A percentile compares a stretch with the other conserved stretches of the same genome.
Evolutionary conservation across 1,140 invertebrate genomes (phyloP).

Genomic region (Drosophila insularis): DNA sequence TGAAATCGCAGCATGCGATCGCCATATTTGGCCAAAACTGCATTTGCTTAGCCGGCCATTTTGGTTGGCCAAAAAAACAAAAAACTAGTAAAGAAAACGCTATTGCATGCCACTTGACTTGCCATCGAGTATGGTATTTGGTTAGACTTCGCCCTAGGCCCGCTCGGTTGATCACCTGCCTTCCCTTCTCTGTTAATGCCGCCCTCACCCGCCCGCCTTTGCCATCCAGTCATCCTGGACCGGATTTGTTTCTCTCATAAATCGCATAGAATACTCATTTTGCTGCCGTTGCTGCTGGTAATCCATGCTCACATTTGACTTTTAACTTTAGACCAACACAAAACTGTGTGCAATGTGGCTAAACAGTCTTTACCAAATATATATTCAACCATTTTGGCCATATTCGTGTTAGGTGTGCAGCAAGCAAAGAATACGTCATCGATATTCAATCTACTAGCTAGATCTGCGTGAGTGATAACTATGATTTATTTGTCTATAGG

Average conservation of each 20-base stretch:
- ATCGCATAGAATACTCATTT: conserved; percentile 75
- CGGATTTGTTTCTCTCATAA: conserved; percentile 61
- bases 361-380: conserved; percentile 38
- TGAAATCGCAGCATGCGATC: conserved; percentile 72
- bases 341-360: conserved; percentile 69
- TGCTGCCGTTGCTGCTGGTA: conserved; percentile 51
- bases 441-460: conserved; percentile 23
- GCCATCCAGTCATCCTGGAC: conserved; percentile 32
- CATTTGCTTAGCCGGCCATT: conserved; percentile 67
- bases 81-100: conserved; percentile 27
- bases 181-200: not conserved
- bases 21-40: conserved; percentile 78
- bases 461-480: conserved; percentile 46
- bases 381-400: conserved; percentile 65
- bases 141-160: conserved; percentile 77
- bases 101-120: conserved; percentile 78
- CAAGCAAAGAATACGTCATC: conserved; percentile 37
- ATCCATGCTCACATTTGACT: conserved; percentile 78
- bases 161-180: conserved; percentile 23
- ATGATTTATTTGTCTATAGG: conserved; percentile 46
- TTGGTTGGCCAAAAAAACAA: conserved; percentile 28
- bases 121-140: conserved; percentile 75
- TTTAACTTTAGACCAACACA: conserved; percentile 70
- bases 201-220: not conserved
- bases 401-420: conserved; percentile 56